Conservation (phyloP, 2,797 vertebrate species). For the Argentina silus region DNA sequence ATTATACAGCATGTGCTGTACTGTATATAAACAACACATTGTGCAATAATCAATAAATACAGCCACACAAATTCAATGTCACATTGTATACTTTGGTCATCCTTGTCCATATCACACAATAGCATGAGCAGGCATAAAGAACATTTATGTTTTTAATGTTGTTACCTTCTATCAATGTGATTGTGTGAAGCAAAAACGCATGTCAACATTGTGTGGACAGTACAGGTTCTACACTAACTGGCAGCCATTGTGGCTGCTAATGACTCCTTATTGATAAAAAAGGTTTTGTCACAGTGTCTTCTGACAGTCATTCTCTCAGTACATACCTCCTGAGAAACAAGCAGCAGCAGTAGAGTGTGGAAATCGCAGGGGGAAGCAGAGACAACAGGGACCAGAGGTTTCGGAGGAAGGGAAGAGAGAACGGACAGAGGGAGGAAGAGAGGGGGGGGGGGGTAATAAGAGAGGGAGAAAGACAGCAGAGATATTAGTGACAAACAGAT, state of each 20-base stretch:
- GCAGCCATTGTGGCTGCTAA: not conserved
- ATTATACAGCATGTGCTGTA: not conserved
- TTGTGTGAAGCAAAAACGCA: too few species aligned
- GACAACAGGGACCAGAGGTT: conserved; percentile 59
- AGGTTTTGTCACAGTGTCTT: not conserved
- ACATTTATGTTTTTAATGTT: not conserved
- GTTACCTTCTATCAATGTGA: too few species aligned
- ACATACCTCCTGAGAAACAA: conserved; percentile 86
- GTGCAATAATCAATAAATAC: not conserved
- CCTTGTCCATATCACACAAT: not conserved
- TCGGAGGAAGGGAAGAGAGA: conserved; percentile 49
- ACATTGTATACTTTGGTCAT: not conserved
- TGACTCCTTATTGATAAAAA: not conserved
- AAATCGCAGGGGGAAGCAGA: conserved; percentile 77
- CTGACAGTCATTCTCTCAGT: conserved; percentile 52
- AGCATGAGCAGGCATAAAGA: not conserved
- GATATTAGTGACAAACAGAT: conserved; percentile 73
- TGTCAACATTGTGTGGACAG: not conserved
- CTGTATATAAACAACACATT: not conserved
- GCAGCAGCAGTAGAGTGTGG: conserved; percentile 74
- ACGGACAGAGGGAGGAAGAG: conserved; percentile 21
- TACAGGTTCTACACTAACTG: not conserved
- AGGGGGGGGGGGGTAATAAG: conserved; percentile 5
- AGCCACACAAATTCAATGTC: not conserved
- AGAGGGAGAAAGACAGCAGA: conserved; percentile 17